Percentiles rank a stretch among this genome's conserved stretches.
Evolutionary conservation across 2,113 vertebrate genomes (phyloP).

Genomic region (Ptychochromis oligacanthus): DNA sequence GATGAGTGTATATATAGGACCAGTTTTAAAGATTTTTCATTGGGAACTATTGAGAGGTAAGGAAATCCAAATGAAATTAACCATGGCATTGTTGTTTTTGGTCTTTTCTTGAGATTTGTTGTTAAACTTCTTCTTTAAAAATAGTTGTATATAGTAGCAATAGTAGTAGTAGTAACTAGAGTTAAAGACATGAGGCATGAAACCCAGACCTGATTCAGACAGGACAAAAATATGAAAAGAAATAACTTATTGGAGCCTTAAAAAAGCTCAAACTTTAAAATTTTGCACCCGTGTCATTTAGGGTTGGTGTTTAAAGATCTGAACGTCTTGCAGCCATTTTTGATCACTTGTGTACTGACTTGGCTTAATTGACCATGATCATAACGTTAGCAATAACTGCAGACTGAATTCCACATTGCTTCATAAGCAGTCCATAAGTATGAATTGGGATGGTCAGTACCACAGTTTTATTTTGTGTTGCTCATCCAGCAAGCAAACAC

Average conservation of each 20-base stretch:
- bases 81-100: background rate
- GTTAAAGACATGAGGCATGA: background rate
- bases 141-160: background rate
- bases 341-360: background rate
- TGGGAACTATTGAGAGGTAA: background rate
- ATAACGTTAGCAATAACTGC: background rate
- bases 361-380: background rate
- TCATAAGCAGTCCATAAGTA: background rate
- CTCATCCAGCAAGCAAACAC: constrained; percentile 31
- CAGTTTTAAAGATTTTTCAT: background rate
- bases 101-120: no score
- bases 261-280: background rate
- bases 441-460: constrained; percentile 6
- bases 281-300: background rate
- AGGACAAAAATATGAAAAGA: background rate
- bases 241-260: background rate
- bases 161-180: background rate
- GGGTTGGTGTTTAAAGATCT: background rate
- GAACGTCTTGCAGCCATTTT: background rate
- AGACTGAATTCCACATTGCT: background rate
- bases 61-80: background rate
- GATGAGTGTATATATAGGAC: background rate
- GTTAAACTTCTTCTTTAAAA: background rate
- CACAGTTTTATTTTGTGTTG: constrained; percentile 1
- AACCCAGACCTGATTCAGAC: background rate